Conservation (phyloP, 1,140 invertebrate species). For the Saccostrea cuccullata region DNA sequence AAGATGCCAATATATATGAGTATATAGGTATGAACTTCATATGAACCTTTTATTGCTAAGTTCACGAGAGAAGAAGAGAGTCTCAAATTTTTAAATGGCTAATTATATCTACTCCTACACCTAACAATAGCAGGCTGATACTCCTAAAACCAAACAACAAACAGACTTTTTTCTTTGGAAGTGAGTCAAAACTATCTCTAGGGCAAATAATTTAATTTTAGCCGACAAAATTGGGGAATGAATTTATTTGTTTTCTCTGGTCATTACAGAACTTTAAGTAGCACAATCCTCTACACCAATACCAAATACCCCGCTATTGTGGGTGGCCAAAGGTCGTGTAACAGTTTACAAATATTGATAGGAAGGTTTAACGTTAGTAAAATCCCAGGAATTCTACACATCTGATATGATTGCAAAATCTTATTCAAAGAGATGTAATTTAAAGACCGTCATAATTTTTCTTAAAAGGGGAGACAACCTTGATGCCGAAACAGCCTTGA, state of each 20-base stretch:
- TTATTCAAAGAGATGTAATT: background rate
- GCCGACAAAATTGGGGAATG: background rate
- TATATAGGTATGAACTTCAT: background rate
- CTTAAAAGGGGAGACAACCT: background rate
- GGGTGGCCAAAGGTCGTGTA: background rate
- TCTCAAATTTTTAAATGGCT: background rate
- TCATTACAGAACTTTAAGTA: background rate
- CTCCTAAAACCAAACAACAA: background rate
- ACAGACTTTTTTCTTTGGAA: background rate
- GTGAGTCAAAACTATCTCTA: background rate
- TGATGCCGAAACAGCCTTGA: background rate
- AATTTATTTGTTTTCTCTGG: background rate
- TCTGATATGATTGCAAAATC: conserved; percentile 13
- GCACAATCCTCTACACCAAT: background rate
- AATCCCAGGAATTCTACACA: conserved; percentile 8
- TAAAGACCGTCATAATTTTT: background rate
- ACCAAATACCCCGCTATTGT: conserved; percentile 14
- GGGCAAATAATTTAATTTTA: conserved; percentile 29
- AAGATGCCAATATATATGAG: background rate
- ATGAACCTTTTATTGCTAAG: background rate
- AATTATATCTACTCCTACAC: background rate
- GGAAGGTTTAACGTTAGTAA: background rate
- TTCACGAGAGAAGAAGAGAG: background rate
- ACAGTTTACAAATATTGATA: conserved; percentile 14
- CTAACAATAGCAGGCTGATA: background rate